Percentiles rank a stretch among this genome's conserved stretches.
These are phyloP conservation scores for Ptychochromis oligacanthus DNA, from an alignment of 2,113 vertebrate genomes.

Conservation along the genomic window DNA sequence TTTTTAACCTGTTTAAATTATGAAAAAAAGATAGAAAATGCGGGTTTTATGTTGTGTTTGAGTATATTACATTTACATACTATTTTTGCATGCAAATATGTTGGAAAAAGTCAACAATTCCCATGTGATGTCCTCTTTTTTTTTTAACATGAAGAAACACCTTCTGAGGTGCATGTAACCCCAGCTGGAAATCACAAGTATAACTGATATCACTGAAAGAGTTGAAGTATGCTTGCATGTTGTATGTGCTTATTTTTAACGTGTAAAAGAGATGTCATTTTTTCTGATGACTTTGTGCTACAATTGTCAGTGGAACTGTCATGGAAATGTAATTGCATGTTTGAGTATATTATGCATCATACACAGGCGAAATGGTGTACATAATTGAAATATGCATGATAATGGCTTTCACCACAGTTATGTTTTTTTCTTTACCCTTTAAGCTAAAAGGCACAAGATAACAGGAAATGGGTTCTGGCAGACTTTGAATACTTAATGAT, in stretches of 20 bases:
- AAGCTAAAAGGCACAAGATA: constrained; percentile 31
- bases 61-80: too few relatives aligned
- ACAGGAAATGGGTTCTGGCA: constrained; percentile 29
- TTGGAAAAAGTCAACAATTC: too few relatives aligned
- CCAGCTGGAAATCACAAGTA: background rate
- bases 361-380: constrained; percentile 12
- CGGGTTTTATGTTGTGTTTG: too few relatives aligned
- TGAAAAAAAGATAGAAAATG: too few relatives aligned
- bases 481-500: constrained; percentile 58
- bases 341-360: background rate
- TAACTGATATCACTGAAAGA: background rate
- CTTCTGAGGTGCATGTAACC: background rate
- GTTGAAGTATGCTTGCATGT: too few relatives aligned
- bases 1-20: too few relatives aligned
- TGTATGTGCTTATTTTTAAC: too few relatives aligned
- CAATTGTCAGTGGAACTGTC: background rate
- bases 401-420: background rate
- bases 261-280: background rate
- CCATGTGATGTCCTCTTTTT: background rate
- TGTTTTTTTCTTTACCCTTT: constrained; percentile 12
- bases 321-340: background rate
- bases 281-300: background rate
- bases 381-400: constrained; percentile 32
- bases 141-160: background rate
- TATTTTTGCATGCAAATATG: too few relatives aligned